These are phyloP conservation scores for Liasis olivaceus DNA, from an alignment of 2,797 vertebrate species.

Conservation along the genomic window DNA sequence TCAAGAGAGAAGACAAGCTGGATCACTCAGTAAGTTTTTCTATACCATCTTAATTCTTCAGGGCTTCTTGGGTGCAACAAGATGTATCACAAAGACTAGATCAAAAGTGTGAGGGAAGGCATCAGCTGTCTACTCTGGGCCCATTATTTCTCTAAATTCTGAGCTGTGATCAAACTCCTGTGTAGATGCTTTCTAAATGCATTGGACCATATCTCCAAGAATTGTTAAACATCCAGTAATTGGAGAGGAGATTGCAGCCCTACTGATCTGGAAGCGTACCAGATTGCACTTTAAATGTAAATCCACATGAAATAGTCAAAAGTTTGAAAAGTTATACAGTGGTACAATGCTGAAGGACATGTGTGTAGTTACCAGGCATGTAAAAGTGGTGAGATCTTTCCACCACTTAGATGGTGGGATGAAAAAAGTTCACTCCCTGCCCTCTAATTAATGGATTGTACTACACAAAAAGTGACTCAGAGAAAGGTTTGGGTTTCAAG, in stretches of 20 bases:
- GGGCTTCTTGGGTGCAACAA: neutral
- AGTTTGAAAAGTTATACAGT: too few relatives aligned
- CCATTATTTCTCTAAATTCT: neutral
- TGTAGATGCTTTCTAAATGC: neutral
- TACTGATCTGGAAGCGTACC: too few relatives aligned
- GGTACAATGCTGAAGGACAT: too few relatives aligned
- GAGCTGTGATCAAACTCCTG: neutral
- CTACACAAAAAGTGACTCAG: neutral
- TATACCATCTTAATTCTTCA: neutral
- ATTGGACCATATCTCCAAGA: neutral
- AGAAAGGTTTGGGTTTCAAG: neutral
- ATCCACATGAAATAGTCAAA: too few relatives aligned
- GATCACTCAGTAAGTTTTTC: neutral
- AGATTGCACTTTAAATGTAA: too few relatives aligned
- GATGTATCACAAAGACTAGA: neutral
- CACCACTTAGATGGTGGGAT: too few relatives aligned
- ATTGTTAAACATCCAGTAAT: neutral
- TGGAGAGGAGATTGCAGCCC: neutral
- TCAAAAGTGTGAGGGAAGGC: neutral
- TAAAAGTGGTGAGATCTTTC: neutral
- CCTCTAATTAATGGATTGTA: neutral
- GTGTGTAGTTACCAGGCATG: neutral
- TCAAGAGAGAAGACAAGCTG: neutral
- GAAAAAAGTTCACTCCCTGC: neutral
- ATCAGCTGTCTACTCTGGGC: neutral